A percentile compares a stretch with the other conserved stretches of the same genome.
These are phyloP conservation scores for Helostoma temminkii DNA, from an alignment of 2,797 vertebrate genomes.

Conservation along the genomic window DNA sequence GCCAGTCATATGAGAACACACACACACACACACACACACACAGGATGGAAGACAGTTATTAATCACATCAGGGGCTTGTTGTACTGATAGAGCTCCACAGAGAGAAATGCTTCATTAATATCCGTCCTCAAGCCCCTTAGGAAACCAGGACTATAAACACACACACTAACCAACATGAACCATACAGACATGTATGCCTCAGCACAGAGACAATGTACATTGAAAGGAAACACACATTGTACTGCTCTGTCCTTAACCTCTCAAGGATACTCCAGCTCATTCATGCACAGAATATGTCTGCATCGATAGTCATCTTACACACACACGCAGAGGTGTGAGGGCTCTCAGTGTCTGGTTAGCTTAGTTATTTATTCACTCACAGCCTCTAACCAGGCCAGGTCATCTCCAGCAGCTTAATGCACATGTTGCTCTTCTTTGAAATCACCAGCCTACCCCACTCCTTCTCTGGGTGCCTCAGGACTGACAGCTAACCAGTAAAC, in stretches of 20 bases:
- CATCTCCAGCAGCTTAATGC: conserved; percentile 56
- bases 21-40: conserved; percentile 15
- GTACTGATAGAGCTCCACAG: conserved; percentile 62
- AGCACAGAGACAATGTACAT: neutral
- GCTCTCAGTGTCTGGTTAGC: conserved; percentile 27
- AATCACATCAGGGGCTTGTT: conserved; percentile 76
- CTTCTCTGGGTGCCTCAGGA: conserved; percentile 34
- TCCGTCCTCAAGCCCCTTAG: conserved; percentile 53
- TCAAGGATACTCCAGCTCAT: conserved; percentile 28
- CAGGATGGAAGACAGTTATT: conserved; percentile 57
- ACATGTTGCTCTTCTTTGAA: conserved; percentile 52
- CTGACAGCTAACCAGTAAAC: conserved; percentile 27
- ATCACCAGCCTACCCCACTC: conserved; percentile 44
- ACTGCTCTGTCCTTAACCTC: conserved; percentile 32
- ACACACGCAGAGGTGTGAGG: conserved; percentile 1
- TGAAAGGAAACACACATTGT: conserved; percentile 9
- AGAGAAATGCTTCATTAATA: conserved; percentile 78
- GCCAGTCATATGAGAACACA: neutral
- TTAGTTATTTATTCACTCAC: conserved; percentile 64
- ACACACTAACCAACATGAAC: neutral
- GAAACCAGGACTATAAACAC: conserved; percentile 16
- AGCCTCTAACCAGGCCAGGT: conserved; percentile 66
- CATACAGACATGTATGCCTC: conserved; percentile 15
- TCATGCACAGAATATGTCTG: conserved; percentile 50
- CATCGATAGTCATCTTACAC: conserved; percentile 41